phyloP scores from a whole-genome alignment of 2,113 vertebrate species.

The Osmerus mordax region DNA sequence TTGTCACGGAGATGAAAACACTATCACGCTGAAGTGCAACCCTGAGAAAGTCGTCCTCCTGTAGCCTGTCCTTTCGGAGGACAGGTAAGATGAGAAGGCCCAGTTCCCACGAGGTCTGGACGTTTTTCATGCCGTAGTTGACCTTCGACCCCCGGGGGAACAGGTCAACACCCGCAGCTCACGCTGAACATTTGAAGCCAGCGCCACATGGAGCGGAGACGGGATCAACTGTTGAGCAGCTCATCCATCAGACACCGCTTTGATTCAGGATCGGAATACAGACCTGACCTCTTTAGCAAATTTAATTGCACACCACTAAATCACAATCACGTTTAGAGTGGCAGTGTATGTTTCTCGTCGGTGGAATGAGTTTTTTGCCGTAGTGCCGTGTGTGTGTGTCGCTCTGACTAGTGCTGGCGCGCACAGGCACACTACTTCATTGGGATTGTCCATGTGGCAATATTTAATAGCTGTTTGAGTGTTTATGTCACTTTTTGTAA shows the following conservation, averaged over 20 bases:
- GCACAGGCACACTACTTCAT: slow-evolving; percentile 15
- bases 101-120: slow-evolving; percentile 33
- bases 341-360: no score
- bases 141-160: slow-evolving; percentile 53
- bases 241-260: slow-evolving; percentile 52
- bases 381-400: no score
- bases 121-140: slow-evolving; percentile 62
- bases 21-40: no score
- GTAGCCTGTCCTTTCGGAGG: no score
- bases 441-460: slow-evolving; percentile 1
- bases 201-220: slow-evolving; percentile 43
- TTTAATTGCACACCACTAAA: slow-evolving; percentile 28
- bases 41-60: no score
- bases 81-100: slow-evolving; percentile 50
- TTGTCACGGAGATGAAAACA: no score
- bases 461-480: not conserved
- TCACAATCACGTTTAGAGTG: slow-evolving; percentile 5
- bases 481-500: not conserved
- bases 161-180: slow-evolving; percentile 53
- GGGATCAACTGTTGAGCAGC: slow-evolving; percentile 35
- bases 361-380: no score
- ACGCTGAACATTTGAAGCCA: slow-evolving; percentile 47
- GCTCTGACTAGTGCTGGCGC: slow-evolving; percentile 22
- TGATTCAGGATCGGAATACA: slow-evolving; percentile 29
- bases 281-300: slow-evolving; percentile 36